These are phyloP conservation scores for Cetoscarus ocellatus DNA, from an alignment of 2,797 vertebrate species.

Conservation along the genomic window DNA sequence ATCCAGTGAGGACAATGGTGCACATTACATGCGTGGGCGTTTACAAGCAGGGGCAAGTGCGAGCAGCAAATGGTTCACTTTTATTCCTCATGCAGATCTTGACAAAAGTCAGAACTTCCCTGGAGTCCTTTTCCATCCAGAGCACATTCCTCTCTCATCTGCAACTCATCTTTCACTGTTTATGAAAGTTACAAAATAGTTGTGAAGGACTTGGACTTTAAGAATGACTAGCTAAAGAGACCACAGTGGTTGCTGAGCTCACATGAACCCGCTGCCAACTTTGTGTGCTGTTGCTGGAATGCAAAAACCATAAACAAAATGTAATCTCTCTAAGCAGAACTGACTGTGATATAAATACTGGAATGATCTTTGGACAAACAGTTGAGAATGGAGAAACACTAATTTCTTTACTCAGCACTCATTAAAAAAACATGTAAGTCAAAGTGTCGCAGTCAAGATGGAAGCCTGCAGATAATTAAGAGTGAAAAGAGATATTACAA, in stretches of 20 bases:
- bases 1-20: constrained; percentile 38
- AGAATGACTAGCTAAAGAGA: not conserved
- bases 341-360: constrained; percentile 7
- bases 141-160: constrained; percentile 55
- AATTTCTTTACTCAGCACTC: not conserved
- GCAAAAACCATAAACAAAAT: constrained; percentile 36
- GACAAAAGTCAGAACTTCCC: constrained; percentile 22
- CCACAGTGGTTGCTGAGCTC: constrained; percentile 10
- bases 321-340: not conserved
- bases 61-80: constrained; percentile 37
- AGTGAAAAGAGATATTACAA: constrained; percentile 2
- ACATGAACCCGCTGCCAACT: constrained; percentile 11
- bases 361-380: not conserved
- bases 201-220: constrained; percentile 24
- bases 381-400: not conserved
- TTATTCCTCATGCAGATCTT: constrained; percentile 32
- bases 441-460: not conserved
- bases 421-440: not conserved
- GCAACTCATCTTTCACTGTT: constrained; percentile 39
- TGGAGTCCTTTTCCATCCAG: constrained; percentile 8
- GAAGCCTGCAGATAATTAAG: not conserved
- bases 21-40: constrained; percentile 55
- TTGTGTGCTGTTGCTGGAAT: constrained; percentile 21
- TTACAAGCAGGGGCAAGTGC: constrained; percentile 73
- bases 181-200: constrained; percentile 23